Percentiles rank a stretch among this genome's conserved stretches.
phyloP scores from a whole-genome alignment of 2,113 vertebrate species.

The Holacanthus passer region DNA sequence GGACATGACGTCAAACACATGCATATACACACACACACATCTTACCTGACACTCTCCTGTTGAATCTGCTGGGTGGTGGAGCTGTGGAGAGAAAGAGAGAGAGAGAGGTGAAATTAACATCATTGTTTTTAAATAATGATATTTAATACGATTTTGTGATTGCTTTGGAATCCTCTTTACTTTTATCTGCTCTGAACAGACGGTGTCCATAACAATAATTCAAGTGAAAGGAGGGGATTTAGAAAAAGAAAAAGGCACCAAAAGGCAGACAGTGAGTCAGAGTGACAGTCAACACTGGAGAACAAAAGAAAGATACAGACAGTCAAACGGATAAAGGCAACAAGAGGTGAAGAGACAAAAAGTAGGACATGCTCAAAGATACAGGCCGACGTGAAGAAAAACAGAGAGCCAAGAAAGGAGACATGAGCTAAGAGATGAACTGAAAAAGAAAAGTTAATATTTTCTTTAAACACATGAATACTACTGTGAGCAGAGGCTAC shows the following conservation, averaged over 20 bases:
- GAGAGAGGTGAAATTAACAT: conserved; percentile 44
- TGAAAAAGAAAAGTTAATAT: conserved; percentile 19
- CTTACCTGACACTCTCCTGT: conserved; percentile 97
- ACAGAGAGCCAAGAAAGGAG: background rate
- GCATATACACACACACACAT: conserved; percentile 30
- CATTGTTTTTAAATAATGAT: conserved; percentile 24
- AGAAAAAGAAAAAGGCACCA: background rate
- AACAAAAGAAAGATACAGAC: background rate
- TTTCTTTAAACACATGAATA: conserved; percentile 24
- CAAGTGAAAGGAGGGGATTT: background rate
- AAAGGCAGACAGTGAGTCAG: conserved; percentile 18
- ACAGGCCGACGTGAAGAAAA: background rate
- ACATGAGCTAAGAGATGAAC: conserved; percentile 1
- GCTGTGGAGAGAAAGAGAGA: conserved; percentile 82
- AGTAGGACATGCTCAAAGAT: conserved; percentile 16
- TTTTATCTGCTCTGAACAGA: conserved; percentile 18
- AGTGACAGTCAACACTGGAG: conserved; percentile 2
- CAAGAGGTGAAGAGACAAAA: conserved; percentile 33
- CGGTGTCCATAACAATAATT: background rate
- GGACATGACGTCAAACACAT: conserved; percentile 64
- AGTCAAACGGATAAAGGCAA: background rate
- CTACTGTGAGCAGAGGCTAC: conserved; percentile 10
- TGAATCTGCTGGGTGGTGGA: conserved; percentile 91
- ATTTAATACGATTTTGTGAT: conserved; percentile 40
- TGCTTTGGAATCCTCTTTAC: conserved; percentile 30